These are phyloP conservation scores for Elegia similella DNA, from an alignment of 2,888 invertebrate species.

Conservation along the genomic window DNA sequence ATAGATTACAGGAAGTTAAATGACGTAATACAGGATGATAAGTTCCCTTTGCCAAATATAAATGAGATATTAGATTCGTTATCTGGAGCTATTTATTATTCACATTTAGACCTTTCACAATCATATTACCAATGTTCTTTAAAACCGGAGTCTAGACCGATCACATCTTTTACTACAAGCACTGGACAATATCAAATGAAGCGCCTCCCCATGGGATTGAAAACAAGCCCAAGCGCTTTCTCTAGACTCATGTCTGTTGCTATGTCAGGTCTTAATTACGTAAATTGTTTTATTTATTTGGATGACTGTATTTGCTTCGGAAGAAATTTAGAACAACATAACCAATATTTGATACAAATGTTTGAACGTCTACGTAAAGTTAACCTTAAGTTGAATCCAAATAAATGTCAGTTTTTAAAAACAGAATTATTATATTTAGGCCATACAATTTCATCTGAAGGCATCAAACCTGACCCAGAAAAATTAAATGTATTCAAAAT, in stretches of 20 bases:
- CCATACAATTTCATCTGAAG: not conserved
- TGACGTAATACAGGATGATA: constrained; percentile 8
- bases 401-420: no score
- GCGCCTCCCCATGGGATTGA: not conserved
- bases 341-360: not conserved
- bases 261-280: not conserved
- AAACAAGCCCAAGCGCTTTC: not conserved
- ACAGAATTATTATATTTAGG: no score
- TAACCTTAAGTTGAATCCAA: not conserved
- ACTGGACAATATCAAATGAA: not conserved
- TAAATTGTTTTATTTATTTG: not conserved
- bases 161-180: not conserved
- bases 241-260: not conserved
- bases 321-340: not conserved
- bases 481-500: not conserved
- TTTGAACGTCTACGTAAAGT: not conserved
- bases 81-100: not conserved
- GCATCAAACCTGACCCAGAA: not conserved
- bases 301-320: not conserved
- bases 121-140: not conserved
- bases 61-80: not conserved
- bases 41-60: no score
- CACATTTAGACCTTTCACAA: not conserved
- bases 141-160: not conserved
- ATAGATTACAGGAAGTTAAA: constrained; percentile 16